Conservation (phyloP, 2,888 invertebrate genomes). For the Oxystoma pomonae region DNA sequence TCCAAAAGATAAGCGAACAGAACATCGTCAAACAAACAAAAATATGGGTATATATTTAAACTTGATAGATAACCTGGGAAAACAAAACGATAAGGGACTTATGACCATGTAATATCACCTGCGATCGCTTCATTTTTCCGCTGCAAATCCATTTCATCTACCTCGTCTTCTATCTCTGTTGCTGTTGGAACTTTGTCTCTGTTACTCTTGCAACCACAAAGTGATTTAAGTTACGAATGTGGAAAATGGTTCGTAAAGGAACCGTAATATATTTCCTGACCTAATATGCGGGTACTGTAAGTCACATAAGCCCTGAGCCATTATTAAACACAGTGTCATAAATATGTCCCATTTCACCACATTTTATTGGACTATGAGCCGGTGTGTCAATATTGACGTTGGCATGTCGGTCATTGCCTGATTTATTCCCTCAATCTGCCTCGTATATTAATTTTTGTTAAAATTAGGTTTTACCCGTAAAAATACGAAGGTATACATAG, state of each 20-base stretch:
- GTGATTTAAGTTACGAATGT: too few relatives aligned
- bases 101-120: conserved; percentile 29
- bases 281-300: conserved; percentile 25
- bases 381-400: not conserved
- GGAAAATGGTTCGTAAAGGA: too few relatives aligned
- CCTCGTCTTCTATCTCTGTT: too few relatives aligned
- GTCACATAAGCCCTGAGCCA: conserved; percentile 21
- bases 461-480: too few relatives aligned
- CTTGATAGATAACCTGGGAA: conserved; percentile 36
- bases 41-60: conserved; percentile 13
- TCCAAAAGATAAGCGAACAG: conserved; percentile 13
- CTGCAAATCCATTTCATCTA: too few relatives aligned
- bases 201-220: too few relatives aligned
- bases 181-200: too few relatives aligned
- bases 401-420: not conserved
- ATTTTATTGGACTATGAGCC: not conserved
- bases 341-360: conserved; percentile 17
- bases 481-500: too few relatives aligned
- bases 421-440: not conserved
- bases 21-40: conserved; percentile 30
- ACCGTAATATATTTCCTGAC: too few relatives aligned
- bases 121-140: too few relatives aligned
- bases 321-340: conserved; percentile 18
- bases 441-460: not conserved
- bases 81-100: conserved; percentile 34